These are phyloP conservation scores for Epizoanthus rinbou DNA, from an alignment of 92 coral and sea anemone genomes.

Conservation along the genomic window DNA sequence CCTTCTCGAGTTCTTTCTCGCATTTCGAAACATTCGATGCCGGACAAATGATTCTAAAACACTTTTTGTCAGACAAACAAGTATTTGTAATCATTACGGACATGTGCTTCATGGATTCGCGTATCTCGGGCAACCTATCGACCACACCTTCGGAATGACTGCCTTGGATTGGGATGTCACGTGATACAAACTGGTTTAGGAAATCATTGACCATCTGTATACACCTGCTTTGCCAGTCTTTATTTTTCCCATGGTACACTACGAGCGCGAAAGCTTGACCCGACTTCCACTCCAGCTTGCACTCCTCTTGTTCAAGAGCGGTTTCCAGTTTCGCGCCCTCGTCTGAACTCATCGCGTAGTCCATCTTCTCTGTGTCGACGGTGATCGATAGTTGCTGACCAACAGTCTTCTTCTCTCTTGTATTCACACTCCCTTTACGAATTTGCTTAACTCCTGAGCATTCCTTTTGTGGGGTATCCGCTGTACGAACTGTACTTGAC, in stretches of 20 bases:
- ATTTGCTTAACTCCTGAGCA: not conserved
- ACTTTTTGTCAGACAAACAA: not conserved
- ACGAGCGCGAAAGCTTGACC: constrained; percentile 40
- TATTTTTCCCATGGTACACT: constrained; percentile 40
- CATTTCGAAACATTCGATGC: constrained; percentile 18
- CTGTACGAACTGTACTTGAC: not conserved
- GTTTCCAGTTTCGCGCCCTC: constrained; percentile 42
- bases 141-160: constrained; percentile 60
- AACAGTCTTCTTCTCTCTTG: constrained; percentile 13
- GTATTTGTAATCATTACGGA: not conserved
- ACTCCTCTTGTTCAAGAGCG: constrained; percentile 38
- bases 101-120: constrained; percentile 22
- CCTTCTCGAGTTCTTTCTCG: constrained; percentile 41
- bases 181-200: constrained; percentile 9
- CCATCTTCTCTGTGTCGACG: constrained; percentile 78
- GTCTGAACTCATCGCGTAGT: constrained; percentile 45
- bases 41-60: constrained; percentile 53
- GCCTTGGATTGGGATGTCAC: constrained; percentile 48
- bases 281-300: constrained; percentile 49
- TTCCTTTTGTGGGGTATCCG: not conserved
- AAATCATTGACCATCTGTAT: constrained; percentile 40
- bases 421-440: not conserved
- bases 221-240: constrained; percentile 47
- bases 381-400: constrained; percentile 50
- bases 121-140: constrained; percentile 45